Evolutionary conservation across 1,140 invertebrate species (phyloP).

Genomic region (Trichomalopsis sarcophagae): DNA sequence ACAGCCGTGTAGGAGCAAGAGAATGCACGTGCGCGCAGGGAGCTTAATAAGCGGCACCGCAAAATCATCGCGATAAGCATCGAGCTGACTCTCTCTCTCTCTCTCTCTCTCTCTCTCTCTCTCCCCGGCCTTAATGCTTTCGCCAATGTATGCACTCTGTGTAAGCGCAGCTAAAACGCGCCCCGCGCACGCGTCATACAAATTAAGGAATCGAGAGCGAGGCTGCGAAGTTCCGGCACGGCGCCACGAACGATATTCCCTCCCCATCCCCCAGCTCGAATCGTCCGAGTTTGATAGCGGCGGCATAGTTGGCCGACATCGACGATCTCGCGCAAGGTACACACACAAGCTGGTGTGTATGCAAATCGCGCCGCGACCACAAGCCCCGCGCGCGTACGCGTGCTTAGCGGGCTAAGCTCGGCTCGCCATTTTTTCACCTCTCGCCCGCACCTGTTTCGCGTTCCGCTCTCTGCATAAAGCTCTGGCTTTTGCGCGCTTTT

Average conservation of each 20-base stretch:
- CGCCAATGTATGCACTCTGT: not conserved
- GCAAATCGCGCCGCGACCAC: constrained; percentile 15
- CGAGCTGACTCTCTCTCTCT: not conserved
- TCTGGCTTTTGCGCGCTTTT: not conserved
- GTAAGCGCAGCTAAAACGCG: not conserved
- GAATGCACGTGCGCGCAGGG: not conserved
- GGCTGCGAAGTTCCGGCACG: not conserved
- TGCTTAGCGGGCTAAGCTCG: constrained; percentile 12
- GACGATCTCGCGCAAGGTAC: constrained; percentile 23
- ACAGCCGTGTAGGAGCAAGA: not conserved
- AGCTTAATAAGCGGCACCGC: constrained; percentile 27
- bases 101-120: not conserved
- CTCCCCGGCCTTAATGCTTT: not conserved
- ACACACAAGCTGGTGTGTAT: constrained; percentile 1
- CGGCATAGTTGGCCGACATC: not conserved
- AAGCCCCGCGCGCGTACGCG: not conserved
- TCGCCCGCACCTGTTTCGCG: not conserved
- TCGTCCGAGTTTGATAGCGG: constrained; percentile 24
- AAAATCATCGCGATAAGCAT: constrained; percentile 45
- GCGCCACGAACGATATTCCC: constrained; percentile 13
- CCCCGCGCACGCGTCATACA: not conserved
- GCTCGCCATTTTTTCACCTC: not conserved
- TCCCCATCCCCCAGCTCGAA: no score
- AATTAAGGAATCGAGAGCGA: constrained; percentile 36
- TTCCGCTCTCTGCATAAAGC: not conserved